These are phyloP conservation scores for Brachyrhaphis roseni DNA, from an alignment of 2,797 vertebrate species.

Conservation along the genomic window DNA sequence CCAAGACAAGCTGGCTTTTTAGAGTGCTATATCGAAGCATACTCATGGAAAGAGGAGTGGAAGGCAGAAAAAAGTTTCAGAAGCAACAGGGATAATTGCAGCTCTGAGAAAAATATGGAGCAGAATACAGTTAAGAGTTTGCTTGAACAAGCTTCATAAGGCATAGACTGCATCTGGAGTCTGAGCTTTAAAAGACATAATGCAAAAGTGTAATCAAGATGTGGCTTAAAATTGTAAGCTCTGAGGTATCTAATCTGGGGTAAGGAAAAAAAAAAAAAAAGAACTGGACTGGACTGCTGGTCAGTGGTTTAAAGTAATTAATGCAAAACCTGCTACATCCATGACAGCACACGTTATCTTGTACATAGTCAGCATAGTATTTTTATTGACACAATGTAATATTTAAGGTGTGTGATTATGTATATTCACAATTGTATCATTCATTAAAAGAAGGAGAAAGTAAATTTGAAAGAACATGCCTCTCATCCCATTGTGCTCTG, in stretches of 20 bases:
- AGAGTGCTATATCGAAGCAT: background rate
- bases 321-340: background rate
- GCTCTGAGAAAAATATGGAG: background rate
- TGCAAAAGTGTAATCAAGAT: background rate
- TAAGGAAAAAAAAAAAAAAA: background rate
- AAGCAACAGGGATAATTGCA: background rate
- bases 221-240: background rate
- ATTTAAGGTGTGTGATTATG: background rate
- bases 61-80: background rate
- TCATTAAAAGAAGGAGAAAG: background rate
- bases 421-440: background rate
- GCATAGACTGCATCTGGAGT: background rate
- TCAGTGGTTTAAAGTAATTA: background rate
- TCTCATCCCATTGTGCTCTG: constrained; percentile 39
- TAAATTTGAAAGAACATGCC: constrained; percentile 61
- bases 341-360: background rate
- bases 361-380: background rate
- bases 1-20: background rate
- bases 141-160: background rate
- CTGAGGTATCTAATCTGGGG: background rate
- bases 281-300: background rate
- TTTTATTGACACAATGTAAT: background rate
- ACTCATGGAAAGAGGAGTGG: background rate
- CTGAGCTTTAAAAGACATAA: background rate
- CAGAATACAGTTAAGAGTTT: background rate